Base-by-base conservation (phyloP, 2,888 invertebrate species). In the Cheiracanthium punctorium region DNA sequence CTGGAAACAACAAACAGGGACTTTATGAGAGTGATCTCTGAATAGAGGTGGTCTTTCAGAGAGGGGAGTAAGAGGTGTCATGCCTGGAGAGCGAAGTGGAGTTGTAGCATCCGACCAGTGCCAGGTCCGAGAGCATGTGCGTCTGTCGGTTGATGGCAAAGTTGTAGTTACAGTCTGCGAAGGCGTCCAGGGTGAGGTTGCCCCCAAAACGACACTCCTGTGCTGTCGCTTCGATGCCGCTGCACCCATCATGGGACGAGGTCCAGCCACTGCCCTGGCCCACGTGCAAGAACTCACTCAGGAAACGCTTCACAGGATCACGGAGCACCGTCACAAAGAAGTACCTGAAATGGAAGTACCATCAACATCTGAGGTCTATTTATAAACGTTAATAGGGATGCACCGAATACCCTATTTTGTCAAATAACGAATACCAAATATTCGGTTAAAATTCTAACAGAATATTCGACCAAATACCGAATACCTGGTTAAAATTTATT, bases 241-340 rank as follows among this genome's bases (percentile, higher is more conserved):
- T 93, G 90, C 95, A 95, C 92, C 93, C 93, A 88, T 94, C 94
- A 43, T 93, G 91, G 5, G 94, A 93, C 71, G 96, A 96, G 91
- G 96, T 96, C 98, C 98, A 98, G 65, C 98, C 98, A 17, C 77
- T 79, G 41, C 98, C 98, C 32, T 99, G 94, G 91, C 97, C 96
- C 70, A 99, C 98, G 92, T 99, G 99, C 73, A 97, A 94, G 92
- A 96, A 99, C 92, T 99, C 99, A 84, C 98, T 98, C 91, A 99
- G 93, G 93, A 97, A 99, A 90, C 97, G 94, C 80, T 96, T 94
- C 64, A 98, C 95, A 0, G 99, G 99, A 91, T 99, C 97, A 88
- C 99, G 94, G 71, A 99, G 93, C 88, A 99, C 94, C 1, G 98
- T 97, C 89, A 99, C 97, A 93, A 98, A 99, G 93, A 98, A 98